Percentiles rank a stretch among this genome's conserved stretches.
These are phyloP conservation scores for Platalea minor DNA, from an alignment of 2,797 vertebrate genomes.

Conservation along the genomic window DNA sequence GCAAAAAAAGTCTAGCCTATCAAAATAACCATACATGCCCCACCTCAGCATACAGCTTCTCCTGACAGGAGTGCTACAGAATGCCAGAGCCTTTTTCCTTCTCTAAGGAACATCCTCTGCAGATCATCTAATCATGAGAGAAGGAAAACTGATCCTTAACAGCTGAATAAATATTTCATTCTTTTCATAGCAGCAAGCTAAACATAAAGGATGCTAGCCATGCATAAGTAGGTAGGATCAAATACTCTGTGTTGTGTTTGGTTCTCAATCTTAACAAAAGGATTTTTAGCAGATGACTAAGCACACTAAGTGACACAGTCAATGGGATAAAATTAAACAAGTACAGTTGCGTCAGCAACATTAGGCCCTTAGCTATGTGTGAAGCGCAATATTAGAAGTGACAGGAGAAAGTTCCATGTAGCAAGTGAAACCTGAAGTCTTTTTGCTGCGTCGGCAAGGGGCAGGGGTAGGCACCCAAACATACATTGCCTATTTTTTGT, in stretches of 20 bases:
- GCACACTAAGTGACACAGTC: background rate
- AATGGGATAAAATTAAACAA: constrained; percentile 22
- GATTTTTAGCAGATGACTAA: constrained; percentile 48
- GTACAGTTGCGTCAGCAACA: background rate
- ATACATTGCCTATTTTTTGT: background rate
- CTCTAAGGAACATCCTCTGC: background rate
- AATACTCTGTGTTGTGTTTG: background rate
- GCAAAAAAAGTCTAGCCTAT: background rate
- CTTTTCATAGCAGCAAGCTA: background rate
- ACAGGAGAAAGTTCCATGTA: background rate
- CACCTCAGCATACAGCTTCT: background rate
- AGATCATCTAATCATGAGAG: background rate
- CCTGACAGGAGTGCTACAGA: background rate
- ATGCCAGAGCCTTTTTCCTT: background rate
- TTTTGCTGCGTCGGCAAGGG: background rate
- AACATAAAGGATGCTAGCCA: background rate
- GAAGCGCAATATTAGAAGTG: background rate
- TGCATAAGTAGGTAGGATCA: constrained; percentile 35
- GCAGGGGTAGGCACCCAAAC: background rate
- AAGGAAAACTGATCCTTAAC: constrained; percentile 14
- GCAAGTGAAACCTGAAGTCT: background rate
- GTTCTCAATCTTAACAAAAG: constrained; percentile 15
- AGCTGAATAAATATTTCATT: constrained; percentile 43
- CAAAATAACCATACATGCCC: background rate
- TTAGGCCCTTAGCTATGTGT: background rate